Evolutionary conservation across 2,888 invertebrate genomes (phyloP).

Genomic region (Athripsodes cinereus): DNA sequence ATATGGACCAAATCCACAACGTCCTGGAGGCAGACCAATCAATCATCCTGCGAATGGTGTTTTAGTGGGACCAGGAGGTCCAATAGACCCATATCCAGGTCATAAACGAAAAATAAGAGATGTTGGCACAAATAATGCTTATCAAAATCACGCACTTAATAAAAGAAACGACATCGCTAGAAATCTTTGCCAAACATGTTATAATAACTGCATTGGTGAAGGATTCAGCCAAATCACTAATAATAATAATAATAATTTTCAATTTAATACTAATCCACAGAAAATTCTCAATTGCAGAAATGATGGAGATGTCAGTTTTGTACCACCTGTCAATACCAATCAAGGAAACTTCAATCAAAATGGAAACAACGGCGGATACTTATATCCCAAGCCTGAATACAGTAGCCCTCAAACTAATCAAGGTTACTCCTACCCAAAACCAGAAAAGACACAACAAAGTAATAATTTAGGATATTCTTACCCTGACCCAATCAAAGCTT

Average conservation of each 20-base stretch:
- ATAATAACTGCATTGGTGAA: conserved; percentile 4
- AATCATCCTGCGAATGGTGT: conserved; percentile 39
- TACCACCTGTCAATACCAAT: not conserved
- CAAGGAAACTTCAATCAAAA: not conserved
- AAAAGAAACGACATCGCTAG: not conserved
- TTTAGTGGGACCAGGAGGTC: conserved; percentile 46
- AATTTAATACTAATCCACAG: not conserved
- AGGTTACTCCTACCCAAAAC: not conserved
- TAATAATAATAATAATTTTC: not conserved
- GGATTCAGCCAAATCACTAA: conserved; percentile 9
- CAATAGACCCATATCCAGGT: conserved; percentile 34
- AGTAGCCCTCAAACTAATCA: not conserved
- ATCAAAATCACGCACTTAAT: not conserved
- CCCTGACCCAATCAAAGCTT: not conserved
- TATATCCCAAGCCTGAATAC: not conserved
- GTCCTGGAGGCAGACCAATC: conserved; percentile 32
- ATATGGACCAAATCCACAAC: conserved; percentile 13
- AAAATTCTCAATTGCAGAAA: not conserved
- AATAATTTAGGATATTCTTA: not conserved
- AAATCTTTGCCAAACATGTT: conserved; percentile 5
- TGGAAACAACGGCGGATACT: not conserved
- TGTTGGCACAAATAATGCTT: conserved; percentile 7
- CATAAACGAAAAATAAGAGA: conserved; percentile 13
- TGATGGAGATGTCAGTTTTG: not conserved
- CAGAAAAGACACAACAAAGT: not conserved